A percentile compares a stretch with the other conserved stretches of the same genome.
These are phyloP conservation scores for Parnassius glacialis DNA, from an alignment of 2,888 invertebrate genomes.

Conservation along the genomic window DNA sequence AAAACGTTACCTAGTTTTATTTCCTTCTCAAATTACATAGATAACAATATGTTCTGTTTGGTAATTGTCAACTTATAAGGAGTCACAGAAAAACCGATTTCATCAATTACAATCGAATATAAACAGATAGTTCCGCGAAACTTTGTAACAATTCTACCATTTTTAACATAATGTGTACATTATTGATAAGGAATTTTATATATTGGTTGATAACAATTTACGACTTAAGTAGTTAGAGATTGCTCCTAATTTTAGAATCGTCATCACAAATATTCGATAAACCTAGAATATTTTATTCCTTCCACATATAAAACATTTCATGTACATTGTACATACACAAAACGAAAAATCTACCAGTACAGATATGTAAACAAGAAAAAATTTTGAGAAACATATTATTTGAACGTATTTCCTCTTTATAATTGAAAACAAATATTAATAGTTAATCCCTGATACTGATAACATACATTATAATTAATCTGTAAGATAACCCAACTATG, in stretches of 20 bases:
- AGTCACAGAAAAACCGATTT: conserved; percentile 9
- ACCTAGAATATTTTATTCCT: neutral
- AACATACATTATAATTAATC: no score
- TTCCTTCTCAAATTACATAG: conserved; percentile 19
- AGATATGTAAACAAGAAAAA: no score
- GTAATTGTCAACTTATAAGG: conserved; percentile 5
- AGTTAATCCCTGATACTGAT: no score
- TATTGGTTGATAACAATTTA: conserved; percentile 11
- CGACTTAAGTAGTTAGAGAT: conserved; percentile 41
- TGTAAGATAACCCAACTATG: no score
- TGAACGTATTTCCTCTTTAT: no score
- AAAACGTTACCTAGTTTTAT: conserved; percentile 7
- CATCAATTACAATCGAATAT: conserved; percentile 5
- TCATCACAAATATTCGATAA: neutral
- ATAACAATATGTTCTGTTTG: conserved; percentile 19
- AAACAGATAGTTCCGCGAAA: conserved; percentile 6
- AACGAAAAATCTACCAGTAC: no score
- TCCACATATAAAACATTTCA: no score
- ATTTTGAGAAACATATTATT: no score
- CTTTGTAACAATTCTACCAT: conserved; percentile 7
- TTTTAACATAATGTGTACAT: conserved; percentile 9
- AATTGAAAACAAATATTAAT: no score
- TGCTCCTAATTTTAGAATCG: conserved; percentile 34
- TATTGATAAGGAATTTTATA: neutral
- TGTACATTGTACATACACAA: no score